Base-by-base conservation (phyloP, 2,797 vertebrate species). In the Acanthurus leucopareius region DNA sequence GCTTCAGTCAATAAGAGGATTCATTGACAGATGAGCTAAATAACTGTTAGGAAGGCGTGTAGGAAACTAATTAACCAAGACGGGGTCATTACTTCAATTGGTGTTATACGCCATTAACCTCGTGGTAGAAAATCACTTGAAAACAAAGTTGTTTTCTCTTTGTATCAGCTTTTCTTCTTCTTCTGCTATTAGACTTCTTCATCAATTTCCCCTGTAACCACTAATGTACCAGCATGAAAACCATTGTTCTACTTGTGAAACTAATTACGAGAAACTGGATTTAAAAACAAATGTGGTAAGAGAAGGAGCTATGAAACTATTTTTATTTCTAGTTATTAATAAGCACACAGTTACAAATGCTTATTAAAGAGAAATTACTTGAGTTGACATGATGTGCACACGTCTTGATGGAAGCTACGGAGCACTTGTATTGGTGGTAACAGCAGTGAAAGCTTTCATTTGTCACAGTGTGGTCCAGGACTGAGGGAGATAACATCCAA, bases 401-500 rank as follows among this genome's bases (percentile, higher is more conserved):
- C 22, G 35, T 66, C 28, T 54, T 62, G 68, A 73, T 52, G 60
- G 60, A 48, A 56, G 65, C 28, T 22, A 3, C 38, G 49, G 7
- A 59, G 47, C 14, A 25, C 47, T 56, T 57, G 56, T 38, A 28
- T 79, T 77, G 64, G 25, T 78, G 52, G 61, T 60, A 63, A 65
- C 45, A 72, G 69, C 68, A 77, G 14, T 51, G 47, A 78, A 86
- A 74, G 48, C 66, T 38, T 79, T 83, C 42, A 65, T 88, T 83
- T 88, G 72, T 89, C 81, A 84, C 77, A 40, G 16, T 66, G 69
- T 62, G 68, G 67, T 71, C 69, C 47, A 48, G 51, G 44, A 56
- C 79, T 19, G 54, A 73, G 48, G 65, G 66, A 70, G 58, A 90
- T 87, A 84, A 82, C 87, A 84, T 87, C 83, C 85, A 89, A 80